phyloP scores from a whole-genome alignment of 1,140 invertebrate genomes.

The Sminthurinus signatus region DNA sequence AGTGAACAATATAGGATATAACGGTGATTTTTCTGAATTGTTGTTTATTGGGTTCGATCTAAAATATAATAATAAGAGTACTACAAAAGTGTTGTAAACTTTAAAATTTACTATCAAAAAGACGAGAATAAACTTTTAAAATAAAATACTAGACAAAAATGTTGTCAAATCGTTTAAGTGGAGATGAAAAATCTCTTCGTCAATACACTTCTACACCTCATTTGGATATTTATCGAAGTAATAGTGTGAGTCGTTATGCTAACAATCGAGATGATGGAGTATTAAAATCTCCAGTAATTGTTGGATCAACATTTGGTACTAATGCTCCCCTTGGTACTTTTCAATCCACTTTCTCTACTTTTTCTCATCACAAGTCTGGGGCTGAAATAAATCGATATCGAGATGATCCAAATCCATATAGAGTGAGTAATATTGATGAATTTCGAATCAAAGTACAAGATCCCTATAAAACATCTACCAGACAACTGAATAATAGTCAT shows the following conservation, averaged over 20 bases:
- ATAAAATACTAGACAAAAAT: background rate
- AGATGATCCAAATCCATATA: slow-evolving; percentile 41
- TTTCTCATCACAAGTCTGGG: slow-evolving; percentile 17
- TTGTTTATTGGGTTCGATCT: too few species aligned
- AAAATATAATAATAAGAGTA: too few species aligned
- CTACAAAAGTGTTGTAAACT: too few species aligned
- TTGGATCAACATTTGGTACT: background rate
- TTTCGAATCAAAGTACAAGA: slow-evolving; percentile 36
- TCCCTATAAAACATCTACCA: slow-evolving; percentile 21
- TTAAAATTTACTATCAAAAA: too few species aligned
- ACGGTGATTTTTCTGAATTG: too few species aligned
- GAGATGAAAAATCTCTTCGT: slow-evolving; percentile 22
- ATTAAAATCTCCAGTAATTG: slow-evolving; percentile 3
- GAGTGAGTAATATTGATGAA: slow-evolving; percentile 37
- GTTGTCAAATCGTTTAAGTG: slow-evolving; percentile 15
- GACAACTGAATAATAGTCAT: background rate
- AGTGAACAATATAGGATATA: too few species aligned
- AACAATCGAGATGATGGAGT: too few species aligned
- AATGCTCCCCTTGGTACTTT: background rate
- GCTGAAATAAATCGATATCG: slow-evolving; percentile 21
- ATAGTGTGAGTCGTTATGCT: background rate
- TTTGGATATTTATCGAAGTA: slow-evolving; percentile 29
- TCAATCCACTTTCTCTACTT: slow-evolving; percentile 18
- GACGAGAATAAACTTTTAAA: too few species aligned
- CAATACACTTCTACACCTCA: slow-evolving; percentile 36